phyloP scores from a whole-genome alignment of 2,113 vertebrate genomes.

The Misgurnus anguillicaudatus region DNA sequence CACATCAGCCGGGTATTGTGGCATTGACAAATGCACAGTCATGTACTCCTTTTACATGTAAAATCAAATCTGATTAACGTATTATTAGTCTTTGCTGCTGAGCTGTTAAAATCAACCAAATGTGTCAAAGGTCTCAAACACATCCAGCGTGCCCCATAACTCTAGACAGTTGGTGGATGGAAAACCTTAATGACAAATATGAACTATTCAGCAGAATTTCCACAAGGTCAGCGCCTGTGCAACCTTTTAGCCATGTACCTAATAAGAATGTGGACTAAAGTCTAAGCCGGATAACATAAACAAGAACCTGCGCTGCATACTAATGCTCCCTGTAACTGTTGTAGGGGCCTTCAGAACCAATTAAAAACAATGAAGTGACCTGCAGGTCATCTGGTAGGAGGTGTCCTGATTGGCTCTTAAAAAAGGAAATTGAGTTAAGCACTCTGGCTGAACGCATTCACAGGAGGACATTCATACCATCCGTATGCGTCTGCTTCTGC shows the following conservation, averaged over 20 bases:
- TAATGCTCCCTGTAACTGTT: slow-evolving; percentile 6
- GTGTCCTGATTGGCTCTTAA: slow-evolving; percentile 29
- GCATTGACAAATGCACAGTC: too few relatives aligned
- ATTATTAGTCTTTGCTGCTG: background rate
- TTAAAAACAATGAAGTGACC: slow-evolving; percentile 28
- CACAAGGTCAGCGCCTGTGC: slow-evolving; percentile 19
- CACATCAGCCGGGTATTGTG: too few relatives aligned
- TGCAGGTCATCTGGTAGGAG: slow-evolving; percentile 7
- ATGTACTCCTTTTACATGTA: too few relatives aligned
- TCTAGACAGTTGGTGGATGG: background rate
- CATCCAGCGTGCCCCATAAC: background rate
- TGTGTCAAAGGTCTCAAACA: background rate
- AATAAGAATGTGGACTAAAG: slow-evolving; percentile 24
- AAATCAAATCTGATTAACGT: too few relatives aligned
- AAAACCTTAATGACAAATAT: background rate
- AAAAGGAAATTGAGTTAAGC: slow-evolving; percentile 35
- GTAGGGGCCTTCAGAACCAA: background rate
- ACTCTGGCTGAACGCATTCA: background rate
- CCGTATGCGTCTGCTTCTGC: background rate
- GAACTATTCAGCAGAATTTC: background rate
- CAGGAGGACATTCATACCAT: background rate
- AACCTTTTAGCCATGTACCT: slow-evolving; percentile 7
- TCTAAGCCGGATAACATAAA: background rate
- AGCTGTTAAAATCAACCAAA: background rate
- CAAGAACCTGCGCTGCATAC: slow-evolving; percentile 1